Evolutionary conservation across 2,888 invertebrate species (phyloP), one percentile per base, ranked within the genome.

Genomic region (Vanessa cardui): DNA sequence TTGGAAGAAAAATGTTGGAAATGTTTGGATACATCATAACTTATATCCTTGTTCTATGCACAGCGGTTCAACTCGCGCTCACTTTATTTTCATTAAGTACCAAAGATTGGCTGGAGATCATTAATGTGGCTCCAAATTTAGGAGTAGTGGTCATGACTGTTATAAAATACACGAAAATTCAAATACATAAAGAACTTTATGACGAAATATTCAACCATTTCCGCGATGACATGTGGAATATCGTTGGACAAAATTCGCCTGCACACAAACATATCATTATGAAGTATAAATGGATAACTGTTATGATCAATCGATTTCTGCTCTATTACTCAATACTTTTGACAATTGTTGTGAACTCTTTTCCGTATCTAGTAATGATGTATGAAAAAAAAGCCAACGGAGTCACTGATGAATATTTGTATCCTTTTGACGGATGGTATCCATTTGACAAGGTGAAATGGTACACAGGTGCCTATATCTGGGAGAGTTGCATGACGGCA

Each of bases 341-440:
- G 9, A 76, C 80, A 4, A 31, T 83, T 2, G 69, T 87, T 0
- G 82, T 90, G 0, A 80, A 81, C 69, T 76, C 86, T 16, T 84
- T 88, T 70, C 90, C 91, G 5, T 85, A 80, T 69, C 58, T 89
- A 2, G 79, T 90, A n/a, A 89, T 88, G 88, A 71, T 76, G 60
- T 88, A 82, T 67, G 83, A 87, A 69, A 76, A 76, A 12, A 68
- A 78, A 20, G 66, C 85, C 18, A 62, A 84, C 50, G 81, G 78
- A 1, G 47, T 50, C 8, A 70, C 54, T 33, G 77, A 80, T 50
- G 82, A 84, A 45, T 71, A 83, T 72, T 76, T 88, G 8, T 90
- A 86, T 63, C 91, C 90, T 0, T 86, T 86, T 50, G 88, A 90
- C 68, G 90, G 87, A 7, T 90, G 89, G 90, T 91, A 91, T 68